phyloP scores from a whole-genome alignment of 2,113 vertebrate species.

The Shinisaurus crocodilurus region DNA sequence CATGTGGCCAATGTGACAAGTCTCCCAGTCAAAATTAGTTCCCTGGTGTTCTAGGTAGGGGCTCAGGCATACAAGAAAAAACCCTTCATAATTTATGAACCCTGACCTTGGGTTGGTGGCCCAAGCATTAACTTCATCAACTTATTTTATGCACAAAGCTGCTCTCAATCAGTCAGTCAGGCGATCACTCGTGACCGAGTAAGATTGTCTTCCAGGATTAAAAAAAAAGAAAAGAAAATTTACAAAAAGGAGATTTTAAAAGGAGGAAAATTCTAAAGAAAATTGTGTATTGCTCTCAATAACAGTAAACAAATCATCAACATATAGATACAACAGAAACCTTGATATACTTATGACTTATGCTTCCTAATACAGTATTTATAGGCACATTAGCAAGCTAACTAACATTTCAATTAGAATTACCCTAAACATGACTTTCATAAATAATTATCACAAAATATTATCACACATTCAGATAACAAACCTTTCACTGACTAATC shows the following conservation, averaged over 20 bases:
- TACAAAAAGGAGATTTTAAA: too few relatives aligned
- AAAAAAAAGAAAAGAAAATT: too few relatives aligned
- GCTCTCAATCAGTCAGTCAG: too few relatives aligned
- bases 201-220: too few relatives aligned
- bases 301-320: background rate
- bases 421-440: background rate
- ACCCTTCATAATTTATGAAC: background rate
- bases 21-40: background rate
- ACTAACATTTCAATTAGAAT: background rate
- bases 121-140: background rate
- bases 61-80: background rate
- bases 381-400: background rate
- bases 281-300: too few relatives aligned
- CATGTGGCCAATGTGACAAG: background rate
- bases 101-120: background rate
- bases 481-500: background rate
- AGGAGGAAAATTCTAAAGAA: too few relatives aligned
- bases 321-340: background rate
- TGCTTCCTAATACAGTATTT: background rate
- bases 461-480: background rate
- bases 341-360: background rate
- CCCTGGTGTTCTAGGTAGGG: background rate
- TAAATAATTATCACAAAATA: conserved; percentile 9
- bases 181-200: too few relatives aligned
- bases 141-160: background rate